Conservation (phyloP, 2,888 invertebrate species). For the Drosophila nigritarsus region DNA sequence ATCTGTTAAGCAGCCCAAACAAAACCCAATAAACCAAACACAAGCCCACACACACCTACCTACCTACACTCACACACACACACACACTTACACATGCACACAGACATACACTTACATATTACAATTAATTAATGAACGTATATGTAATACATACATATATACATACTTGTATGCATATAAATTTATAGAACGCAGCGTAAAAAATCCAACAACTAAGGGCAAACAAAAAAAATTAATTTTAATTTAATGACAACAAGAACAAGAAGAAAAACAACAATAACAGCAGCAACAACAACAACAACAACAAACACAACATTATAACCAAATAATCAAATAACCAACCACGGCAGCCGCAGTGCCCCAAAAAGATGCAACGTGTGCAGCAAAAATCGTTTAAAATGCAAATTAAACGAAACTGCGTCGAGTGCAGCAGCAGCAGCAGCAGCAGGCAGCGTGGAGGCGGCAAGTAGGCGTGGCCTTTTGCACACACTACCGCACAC, state of each 20-base stretch:
- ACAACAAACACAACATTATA: constrained; percentile 54
- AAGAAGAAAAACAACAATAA: constrained; percentile 38
- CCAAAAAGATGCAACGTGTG: constrained; percentile 75
- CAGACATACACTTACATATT: constrained; percentile 51
- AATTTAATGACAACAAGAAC: constrained; percentile 66
- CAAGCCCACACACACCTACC: constrained; percentile 42
- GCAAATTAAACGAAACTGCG: constrained; percentile 74
- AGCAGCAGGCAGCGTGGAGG: constrained; percentile 26
- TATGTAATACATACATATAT: constrained; percentile 39
- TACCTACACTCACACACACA: constrained; percentile 31
- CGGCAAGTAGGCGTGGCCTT: constrained; percentile 53
- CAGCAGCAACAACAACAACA: constrained; percentile 38
- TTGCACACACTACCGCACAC: constrained; percentile 24
- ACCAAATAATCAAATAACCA: constrained; percentile 59
- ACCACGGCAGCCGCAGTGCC: constrained; percentile 40
- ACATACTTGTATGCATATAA: constrained; percentile 29
- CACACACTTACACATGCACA: constrained; percentile 33
- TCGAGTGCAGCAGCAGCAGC: constrained; percentile 56
- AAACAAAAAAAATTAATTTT: constrained; percentile 71
- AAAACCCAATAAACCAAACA: constrained; percentile 67
- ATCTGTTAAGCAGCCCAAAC: constrained; percentile 62
- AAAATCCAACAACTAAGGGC: constrained; percentile 37
- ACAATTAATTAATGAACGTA: constrained; percentile 76
- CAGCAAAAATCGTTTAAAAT: constrained; percentile 81
- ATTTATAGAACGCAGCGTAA: constrained; percentile 47